Evolutionary conservation across 2,888 invertebrate genomes (phyloP), one percentile per base, ranked within the genome.

Genomic region (Andrena bicolor): DNA sequence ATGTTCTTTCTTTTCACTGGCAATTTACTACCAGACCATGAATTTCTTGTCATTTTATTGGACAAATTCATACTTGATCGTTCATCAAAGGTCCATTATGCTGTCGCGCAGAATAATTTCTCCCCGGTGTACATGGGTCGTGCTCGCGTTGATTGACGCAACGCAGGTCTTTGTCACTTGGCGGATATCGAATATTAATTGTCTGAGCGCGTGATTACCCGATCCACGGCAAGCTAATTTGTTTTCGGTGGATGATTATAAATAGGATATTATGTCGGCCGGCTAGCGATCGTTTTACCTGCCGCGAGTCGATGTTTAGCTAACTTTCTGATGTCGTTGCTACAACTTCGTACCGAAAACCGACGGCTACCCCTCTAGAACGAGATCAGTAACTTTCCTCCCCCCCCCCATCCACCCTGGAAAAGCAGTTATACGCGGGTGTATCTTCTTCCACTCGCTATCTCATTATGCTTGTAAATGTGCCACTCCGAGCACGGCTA

Each of bases 161-260:
- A 56, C 68, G 56, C 56, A 51, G 26, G 68, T 66, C 82, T 82
- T 82, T 82, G 82, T 82, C 82, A 72, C 71, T 80, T 80, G 63
- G 80, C 51, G 68, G 76, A 75, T 68, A 81, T 81, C 82, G 82
- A 82, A 81, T 82, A 82, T 81, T 82, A 76, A 80, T 82, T 68
- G 71, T 82, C 76, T 75, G 49, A 41, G 66, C 49, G 76, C 51
- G 41, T 74, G 66, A 82, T 77, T 61, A 76, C 64, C 61, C 56
- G 82, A 71, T 77, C 65, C 74, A 48, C 49, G 58, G 70, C 2
- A 53, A 30, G 61, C 51, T 83, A 83, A 83, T 83, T 73, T 70
- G 70, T 66, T 77, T 71, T 30, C 30, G 61, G 69, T 61, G 32
- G 82, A 78, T 28, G 83, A 79, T 72, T 83, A 78, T 83, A 83